A percentile compares a stretch with the other conserved stretches of the same genome.
Conservation (phyloP, 2,888 invertebrate genomes). For the Eristalis pertinax region DNA sequence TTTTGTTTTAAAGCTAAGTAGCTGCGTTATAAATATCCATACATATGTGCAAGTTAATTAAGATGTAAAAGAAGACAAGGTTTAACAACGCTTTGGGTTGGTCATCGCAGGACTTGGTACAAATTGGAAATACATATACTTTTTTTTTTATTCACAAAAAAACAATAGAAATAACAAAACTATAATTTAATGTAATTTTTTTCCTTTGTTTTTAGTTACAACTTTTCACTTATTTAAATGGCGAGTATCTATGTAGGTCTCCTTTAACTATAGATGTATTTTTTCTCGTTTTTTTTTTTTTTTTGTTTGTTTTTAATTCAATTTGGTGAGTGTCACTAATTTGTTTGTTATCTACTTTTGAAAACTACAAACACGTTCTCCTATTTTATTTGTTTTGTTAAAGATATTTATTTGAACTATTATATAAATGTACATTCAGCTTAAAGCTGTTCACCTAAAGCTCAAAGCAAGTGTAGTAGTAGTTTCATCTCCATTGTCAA, state of each 20-base stretch:
- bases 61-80: slow-evolving; percentile 14
- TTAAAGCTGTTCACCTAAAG: slow-evolving; percentile 51
- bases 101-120: slow-evolving; percentile 30
- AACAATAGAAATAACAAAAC: slow-evolving; percentile 2
- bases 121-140: slow-evolving; percentile 17
- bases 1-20: slow-evolving; percentile 31
- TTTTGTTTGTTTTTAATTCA: slow-evolving; percentile 2
- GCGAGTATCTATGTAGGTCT: slow-evolving; percentile 42
- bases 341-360: slow-evolving; percentile 28
- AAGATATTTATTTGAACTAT: slow-evolving; percentile 52
- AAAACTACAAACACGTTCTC: slow-evolving; percentile 56
- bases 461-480: slow-evolving; percentile 54
- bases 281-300: neutral
- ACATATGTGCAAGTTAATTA: slow-evolving; percentile 32
- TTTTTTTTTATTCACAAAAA: slow-evolving; percentile 5
- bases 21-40: neutral
- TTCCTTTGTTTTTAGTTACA: neutral
- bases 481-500: slow-evolving; percentile 18
- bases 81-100: slow-evolving; percentile 35
- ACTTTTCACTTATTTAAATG: slow-evolving; percentile 31
- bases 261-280: slow-evolving; percentile 19
- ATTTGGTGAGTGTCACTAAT: slow-evolving; percentile 1
- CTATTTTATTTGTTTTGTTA: slow-evolving; percentile 22
- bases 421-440: slow-evolving; percentile 62
- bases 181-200: neutral